These are phyloP conservation scores for Ganaspis brasiliensis DNA, from an alignment of 2,888 invertebrate species.

Conservation along the genomic window DNA sequence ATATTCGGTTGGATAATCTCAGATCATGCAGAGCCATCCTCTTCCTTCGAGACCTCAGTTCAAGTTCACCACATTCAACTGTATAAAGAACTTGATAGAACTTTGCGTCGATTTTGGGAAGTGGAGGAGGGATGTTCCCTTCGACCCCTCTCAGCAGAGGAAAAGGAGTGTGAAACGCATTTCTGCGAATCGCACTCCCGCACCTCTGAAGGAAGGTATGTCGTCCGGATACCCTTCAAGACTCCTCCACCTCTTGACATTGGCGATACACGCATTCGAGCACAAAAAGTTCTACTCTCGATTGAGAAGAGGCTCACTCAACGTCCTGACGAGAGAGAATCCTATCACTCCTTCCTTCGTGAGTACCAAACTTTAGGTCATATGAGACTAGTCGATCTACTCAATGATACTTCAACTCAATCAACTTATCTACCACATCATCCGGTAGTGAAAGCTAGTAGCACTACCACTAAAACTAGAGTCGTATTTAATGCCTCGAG, in stretches of 20 bases:
- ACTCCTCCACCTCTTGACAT: background rate
- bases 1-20: background rate
- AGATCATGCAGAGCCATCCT: background rate
- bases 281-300: background rate
- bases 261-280: conserved; percentile 13
- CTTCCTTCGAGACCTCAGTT: background rate
- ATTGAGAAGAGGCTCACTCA: conserved; percentile 9
- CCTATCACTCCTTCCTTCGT: conserved; percentile 13
- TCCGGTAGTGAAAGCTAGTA: conserved; percentile 12
- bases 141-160: background rate
- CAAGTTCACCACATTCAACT: background rate
- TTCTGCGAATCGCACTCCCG: conserved; percentile 23
- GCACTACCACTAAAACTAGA: conserved; percentile 45
- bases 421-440: conserved; percentile 17
- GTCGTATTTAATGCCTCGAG: conserved; percentile 42
- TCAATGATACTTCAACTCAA: background rate
- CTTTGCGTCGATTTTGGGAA: conserved; percentile 36
- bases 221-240: conserved; percentile 35
- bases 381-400: conserved; percentile 6
- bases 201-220: conserved; percentile 5
- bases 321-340: background rate
- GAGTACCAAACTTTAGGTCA: conserved; percentile 12
- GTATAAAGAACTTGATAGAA: background rate
- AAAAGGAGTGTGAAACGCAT: background rate
- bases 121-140: background rate